A percentile compares a stretch with the other conserved stretches of the same genome.
phyloP scores from a whole-genome alignment of 2,888 invertebrate species.

The Ichneumon xanthorius region DNA sequence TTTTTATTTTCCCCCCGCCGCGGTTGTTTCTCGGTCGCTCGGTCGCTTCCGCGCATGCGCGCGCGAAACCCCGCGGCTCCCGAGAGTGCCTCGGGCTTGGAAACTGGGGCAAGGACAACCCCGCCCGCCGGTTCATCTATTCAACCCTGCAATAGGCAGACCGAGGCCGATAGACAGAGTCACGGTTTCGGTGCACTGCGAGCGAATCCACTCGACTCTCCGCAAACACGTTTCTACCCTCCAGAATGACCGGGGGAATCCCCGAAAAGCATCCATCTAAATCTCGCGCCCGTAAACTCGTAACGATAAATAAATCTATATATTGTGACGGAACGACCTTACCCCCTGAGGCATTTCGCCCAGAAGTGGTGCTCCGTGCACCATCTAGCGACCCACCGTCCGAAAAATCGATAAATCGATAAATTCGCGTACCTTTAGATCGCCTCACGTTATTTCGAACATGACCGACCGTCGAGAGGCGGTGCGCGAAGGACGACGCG shows the following conservation, averaged over 20 bases:
- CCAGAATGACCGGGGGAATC: neutral
- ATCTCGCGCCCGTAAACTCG: neutral
- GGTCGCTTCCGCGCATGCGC: conserved; percentile 15
- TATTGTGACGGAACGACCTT: too few relatives aligned
- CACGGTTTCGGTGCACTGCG: conserved; percentile 16
- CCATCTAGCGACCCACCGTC: too few relatives aligned
- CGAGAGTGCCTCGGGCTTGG: conserved; percentile 56
- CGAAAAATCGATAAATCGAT: too few relatives aligned
- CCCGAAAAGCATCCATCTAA: neutral
- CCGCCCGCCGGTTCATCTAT: conserved; percentile 38
- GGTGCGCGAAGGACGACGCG: too few relatives aligned
- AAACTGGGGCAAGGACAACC: conserved; percentile 81
- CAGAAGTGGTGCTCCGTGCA: too few relatives aligned
- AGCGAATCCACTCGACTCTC: conserved; percentile 29
- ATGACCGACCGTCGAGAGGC: too few relatives aligned
- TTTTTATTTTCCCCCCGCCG: neutral
- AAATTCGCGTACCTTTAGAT: too few relatives aligned
- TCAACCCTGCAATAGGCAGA: conserved; percentile 53
- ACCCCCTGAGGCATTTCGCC: too few relatives aligned
- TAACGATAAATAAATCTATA: too few relatives aligned
- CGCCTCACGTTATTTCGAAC: too few relatives aligned
- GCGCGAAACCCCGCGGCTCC: conserved; percentile 39
- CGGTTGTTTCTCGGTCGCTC: conserved; percentile 8
- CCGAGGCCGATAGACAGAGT: neutral
- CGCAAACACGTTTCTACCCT: conserved; percentile 32